phyloP scores from a whole-genome alignment of 2,797 vertebrate species.

The Ptychobarbus kaznakovi region DNA sequence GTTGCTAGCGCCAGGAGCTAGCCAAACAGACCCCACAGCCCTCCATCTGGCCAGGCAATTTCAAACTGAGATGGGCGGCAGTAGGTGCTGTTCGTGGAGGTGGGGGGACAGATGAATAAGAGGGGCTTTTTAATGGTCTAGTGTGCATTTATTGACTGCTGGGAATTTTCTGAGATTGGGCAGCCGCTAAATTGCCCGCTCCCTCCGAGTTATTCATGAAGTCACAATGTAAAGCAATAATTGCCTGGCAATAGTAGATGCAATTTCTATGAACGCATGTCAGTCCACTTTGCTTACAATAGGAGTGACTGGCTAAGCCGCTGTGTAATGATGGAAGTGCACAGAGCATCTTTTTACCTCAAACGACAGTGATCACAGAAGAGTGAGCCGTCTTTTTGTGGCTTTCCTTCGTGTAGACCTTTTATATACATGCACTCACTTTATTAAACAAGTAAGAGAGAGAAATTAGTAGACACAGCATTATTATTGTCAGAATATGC shows the following conservation, averaged over 20 bases:
- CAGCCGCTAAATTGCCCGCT: slow-evolving; percentile 62
- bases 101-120: slow-evolving; percentile 56
- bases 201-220: slow-evolving; percentile 62
- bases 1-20: slow-evolving; percentile 59
- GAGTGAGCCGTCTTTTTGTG: slow-evolving; percentile 26
- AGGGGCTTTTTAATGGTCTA: slow-evolving; percentile 62
- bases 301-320: slow-evolving; percentile 39
- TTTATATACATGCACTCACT: slow-evolving; percentile 24
- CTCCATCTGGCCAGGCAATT: slow-evolving; percentile 63
- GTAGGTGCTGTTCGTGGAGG: slow-evolving; percentile 16
- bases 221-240: slow-evolving; percentile 64
- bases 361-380: slow-evolving; percentile 20
- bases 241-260: slow-evolving; percentile 58
- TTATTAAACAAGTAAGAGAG: slow-evolving; percentile 2
- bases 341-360: slow-evolving; percentile 44
- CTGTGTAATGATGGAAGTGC: slow-evolving; percentile 27
- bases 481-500: not conserved
- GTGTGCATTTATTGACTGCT: slow-evolving; percentile 66
- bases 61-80: slow-evolving; percentile 56
- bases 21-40: slow-evolving; percentile 59
- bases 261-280: slow-evolving; percentile 61
- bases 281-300: slow-evolving; percentile 51
- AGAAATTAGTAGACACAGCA: not conserved
- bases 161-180: slow-evolving; percentile 59
- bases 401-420: not conserved